phyloP scores from a whole-genome alignment of 1,140 invertebrate genomes.

The Pseudoatta argentina region DNA sequence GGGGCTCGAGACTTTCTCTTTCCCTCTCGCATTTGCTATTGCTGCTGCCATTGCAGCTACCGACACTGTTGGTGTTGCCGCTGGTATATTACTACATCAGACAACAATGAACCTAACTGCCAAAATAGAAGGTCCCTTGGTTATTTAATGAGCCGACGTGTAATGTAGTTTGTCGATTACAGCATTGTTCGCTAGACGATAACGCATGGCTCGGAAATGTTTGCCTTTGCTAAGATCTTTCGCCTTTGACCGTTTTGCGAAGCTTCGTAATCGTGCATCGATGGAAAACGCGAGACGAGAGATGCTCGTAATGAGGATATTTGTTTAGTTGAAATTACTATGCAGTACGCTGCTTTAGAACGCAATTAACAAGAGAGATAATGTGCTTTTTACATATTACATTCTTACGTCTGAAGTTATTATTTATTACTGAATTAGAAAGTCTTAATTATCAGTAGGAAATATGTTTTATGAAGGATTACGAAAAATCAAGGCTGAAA shows the following conservation, averaged over 20 bases:
- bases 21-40: slow-evolving; percentile 7
- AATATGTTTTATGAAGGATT: not conserved
- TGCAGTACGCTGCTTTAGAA: not conserved
- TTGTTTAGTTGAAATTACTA: not conserved
- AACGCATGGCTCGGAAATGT: slow-evolving; percentile 44
- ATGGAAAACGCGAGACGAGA: not conserved
- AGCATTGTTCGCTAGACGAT: slow-evolving; percentile 67
- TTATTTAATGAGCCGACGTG: slow-evolving; percentile 78
- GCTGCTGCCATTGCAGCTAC: not conserved
- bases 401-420: not conserved
- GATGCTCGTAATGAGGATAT: slow-evolving; percentile 12
- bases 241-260: slow-evolving; percentile 59
- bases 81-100: slow-evolving; percentile 26
- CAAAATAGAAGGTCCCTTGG: slow-evolving; percentile 76
- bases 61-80: slow-evolving; percentile 32
- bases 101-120: slow-evolving; percentile 75
- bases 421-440: not conserved
- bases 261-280: slow-evolving; percentile 24
- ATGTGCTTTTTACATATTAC: not conserved
- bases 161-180: slow-evolving; percentile 80
- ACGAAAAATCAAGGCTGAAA: not conserved
- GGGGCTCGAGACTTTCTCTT: slow-evolving; percentile 24
- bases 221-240: slow-evolving; percentile 68
- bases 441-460: not conserved
- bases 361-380: not conserved